These are phyloP conservation scores for Sebastes jordani DNA, from an alignment of 2,797 vertebrate species.

Conservation along the genomic window DNA sequence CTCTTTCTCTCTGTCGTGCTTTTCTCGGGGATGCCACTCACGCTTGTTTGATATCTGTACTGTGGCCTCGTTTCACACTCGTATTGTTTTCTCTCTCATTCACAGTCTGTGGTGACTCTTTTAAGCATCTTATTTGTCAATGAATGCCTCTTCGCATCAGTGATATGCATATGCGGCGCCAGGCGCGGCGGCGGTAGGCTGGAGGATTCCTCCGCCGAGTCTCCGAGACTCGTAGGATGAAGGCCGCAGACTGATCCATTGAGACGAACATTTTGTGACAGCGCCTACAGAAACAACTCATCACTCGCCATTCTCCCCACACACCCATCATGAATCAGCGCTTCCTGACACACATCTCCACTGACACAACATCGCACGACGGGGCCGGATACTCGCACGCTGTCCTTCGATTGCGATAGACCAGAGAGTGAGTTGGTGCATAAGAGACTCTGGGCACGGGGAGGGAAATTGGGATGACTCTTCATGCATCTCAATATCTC, in stretches of 20 bases:
- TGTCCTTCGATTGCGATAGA: conserved; percentile 38
- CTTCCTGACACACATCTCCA: conserved; percentile 62
- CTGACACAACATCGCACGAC: conserved; percentile 57
- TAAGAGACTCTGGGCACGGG: conserved; percentile 19
- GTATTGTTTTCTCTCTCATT: conserved; percentile 42
- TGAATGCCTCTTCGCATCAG: conserved; percentile 35
- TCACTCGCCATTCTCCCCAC: conserved; percentile 49
- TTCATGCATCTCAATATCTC: conserved; percentile 46
- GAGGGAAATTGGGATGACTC: conserved; percentile 33
- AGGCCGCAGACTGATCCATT: conserved; percentile 35
- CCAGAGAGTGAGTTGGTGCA: conserved; percentile 39
- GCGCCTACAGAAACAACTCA: conserved; percentile 61
- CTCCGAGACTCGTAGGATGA: conserved; percentile 23
- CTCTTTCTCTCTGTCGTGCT: conserved; percentile 19
- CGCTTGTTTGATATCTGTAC: conserved; percentile 43
- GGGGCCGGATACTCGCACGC: conserved; percentile 42
- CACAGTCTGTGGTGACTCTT: conserved; percentile 30
- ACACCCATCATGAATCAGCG: conserved; percentile 65
- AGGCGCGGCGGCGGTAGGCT: background rate
- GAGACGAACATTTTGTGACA: conserved; percentile 70
- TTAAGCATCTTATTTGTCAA: conserved; percentile 39
- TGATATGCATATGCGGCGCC: conserved; percentile 26
- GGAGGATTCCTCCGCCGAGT: conserved; percentile 33
- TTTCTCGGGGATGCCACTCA: conserved; percentile 45
- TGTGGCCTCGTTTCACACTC: conserved; percentile 38